These are phyloP conservation scores for Empis stercorea DNA, from an alignment of 2,888 invertebrate species.

Conservation along the genomic window DNA sequence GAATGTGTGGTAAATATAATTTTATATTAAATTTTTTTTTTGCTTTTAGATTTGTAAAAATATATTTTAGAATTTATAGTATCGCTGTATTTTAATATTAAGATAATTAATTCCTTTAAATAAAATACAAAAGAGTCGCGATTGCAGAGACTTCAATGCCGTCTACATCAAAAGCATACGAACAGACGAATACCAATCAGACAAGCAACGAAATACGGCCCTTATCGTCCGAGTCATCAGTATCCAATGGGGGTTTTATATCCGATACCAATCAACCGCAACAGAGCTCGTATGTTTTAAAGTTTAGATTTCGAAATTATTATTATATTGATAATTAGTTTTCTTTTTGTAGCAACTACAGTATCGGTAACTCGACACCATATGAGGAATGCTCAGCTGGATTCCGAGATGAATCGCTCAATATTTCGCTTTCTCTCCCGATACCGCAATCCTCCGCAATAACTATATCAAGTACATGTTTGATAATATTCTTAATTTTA, in stretches of 20 bases:
- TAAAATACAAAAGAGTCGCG: slow-evolving; percentile 28
- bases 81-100: no score
- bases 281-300: slow-evolving; percentile 10
- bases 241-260: slow-evolving; percentile 29
- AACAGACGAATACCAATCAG: slow-evolving; percentile 15
- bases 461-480: slow-evolving; percentile 18
- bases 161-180: slow-evolving; percentile 17
- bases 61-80: not conserved
- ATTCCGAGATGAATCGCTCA: slow-evolving; percentile 31
- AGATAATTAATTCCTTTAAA: slow-evolving; percentile 7
- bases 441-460: slow-evolving; percentile 19
- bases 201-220: slow-evolving; percentile 23
- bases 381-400: slow-evolving; percentile 31
- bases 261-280: slow-evolving; percentile 20
- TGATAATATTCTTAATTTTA: not conserved
- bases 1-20: slow-evolving; percentile 27
- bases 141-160: slow-evolving; percentile 34
- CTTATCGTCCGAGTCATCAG: slow-evolving; percentile 27
- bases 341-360: slow-evolving; percentile 5
- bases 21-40: no score
- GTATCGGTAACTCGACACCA: slow-evolving; percentile 22
- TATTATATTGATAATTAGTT: slow-evolving; percentile 6
- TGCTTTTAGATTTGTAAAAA: no score
- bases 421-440: slow-evolving; percentile 34
- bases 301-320: not conserved